Percentiles rank a stretch among this genome's conserved stretches.
phyloP scores from a whole-genome alignment of 1,140 invertebrate species.

The Onthophagus taurus region DNA sequence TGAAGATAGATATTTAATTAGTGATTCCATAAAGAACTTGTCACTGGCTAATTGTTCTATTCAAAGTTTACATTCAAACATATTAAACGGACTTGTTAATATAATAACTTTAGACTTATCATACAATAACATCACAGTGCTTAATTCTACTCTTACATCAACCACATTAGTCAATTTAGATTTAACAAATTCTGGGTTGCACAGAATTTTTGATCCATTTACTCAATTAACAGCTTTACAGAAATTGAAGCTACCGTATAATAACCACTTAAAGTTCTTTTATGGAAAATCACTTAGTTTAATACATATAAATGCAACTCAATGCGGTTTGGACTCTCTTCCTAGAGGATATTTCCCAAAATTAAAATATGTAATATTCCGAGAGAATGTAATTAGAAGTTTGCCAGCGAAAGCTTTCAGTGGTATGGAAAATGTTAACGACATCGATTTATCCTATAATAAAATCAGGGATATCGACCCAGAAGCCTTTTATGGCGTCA shows the following conservation, averaged over 20 bases:
- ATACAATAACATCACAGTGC: slow-evolving; percentile 41
- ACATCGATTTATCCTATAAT: slow-evolving; percentile 55
- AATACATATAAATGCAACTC: slow-evolving; percentile 49
- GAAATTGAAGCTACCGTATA: slow-evolving; percentile 43
- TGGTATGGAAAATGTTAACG: slow-evolving; percentile 49
- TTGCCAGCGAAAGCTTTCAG: slow-evolving; percentile 47
- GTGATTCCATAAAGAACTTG: slow-evolving; percentile 40
- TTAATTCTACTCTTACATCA: slow-evolving; percentile 41
- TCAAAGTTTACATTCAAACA: slow-evolving; percentile 39
- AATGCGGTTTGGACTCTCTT: slow-evolving; percentile 52
- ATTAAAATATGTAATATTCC: slow-evolving; percentile 45
- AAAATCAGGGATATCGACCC: slow-evolving; percentile 44
- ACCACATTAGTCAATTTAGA: slow-evolving; percentile 43
- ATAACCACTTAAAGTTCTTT: slow-evolving; percentile 42
- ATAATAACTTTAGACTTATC: slow-evolving; percentile 44
- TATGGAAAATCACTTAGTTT: slow-evolving; percentile 43
- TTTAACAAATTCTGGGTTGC: slow-evolving; percentile 45
- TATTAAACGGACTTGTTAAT: slow-evolving; percentile 42
- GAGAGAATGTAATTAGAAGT: slow-evolving; percentile 48
- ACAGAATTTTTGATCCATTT: slow-evolving; percentile 40
- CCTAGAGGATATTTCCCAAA: slow-evolving; percentile 50
- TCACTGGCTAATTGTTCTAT: slow-evolving; percentile 46
- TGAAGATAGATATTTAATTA: slow-evolving; percentile 42
- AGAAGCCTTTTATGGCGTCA: slow-evolving; percentile 46
- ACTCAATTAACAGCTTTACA: slow-evolving; percentile 41